Conservation (phyloP, 1,140 invertebrate genomes). For the Kradibia gibbosae region DNA sequence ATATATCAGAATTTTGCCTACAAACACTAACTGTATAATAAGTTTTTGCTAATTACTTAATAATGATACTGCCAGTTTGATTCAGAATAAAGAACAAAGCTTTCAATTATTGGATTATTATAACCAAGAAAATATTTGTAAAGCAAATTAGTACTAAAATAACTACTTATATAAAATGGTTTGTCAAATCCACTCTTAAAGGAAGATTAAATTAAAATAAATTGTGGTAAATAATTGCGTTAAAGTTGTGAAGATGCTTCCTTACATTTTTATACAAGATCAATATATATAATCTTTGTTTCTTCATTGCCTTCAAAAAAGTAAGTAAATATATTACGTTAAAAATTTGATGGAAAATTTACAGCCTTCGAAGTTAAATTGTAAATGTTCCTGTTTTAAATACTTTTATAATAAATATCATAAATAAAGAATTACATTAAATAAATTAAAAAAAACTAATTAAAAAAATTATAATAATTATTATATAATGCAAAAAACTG, state of each 20-base stretch:
- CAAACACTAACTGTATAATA: constrained; percentile 54
- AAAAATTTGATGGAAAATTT: constrained; percentile 32
- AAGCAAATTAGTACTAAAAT: neutral
- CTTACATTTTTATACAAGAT: neutral
- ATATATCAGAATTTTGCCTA: constrained; percentile 1
- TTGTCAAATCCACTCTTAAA: neutral
- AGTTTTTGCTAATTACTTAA: constrained; percentile 57
- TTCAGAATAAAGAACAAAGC: constrained; percentile 34
- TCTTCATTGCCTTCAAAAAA: constrained; percentile 42
- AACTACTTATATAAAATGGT: neutral
- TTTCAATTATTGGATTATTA: constrained; percentile 57
- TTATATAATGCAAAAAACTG: neutral
- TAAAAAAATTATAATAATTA: neutral
- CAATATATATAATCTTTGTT: constrained; percentile 14
- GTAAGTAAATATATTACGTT: constrained; percentile 32
- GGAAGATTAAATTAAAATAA: constrained; percentile 18
- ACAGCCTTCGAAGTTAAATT: constrained; percentile 23
- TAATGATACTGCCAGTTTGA: constrained; percentile 58
- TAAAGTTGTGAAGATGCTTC: constrained; percentile 30
- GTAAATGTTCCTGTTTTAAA: constrained; percentile 41
- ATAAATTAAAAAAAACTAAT: neutral
- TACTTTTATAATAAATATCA: constrained; percentile 39
- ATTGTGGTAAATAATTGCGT: neutral
- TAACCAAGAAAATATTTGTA: constrained; percentile 46
- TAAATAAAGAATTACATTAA: neutral